Conservation (phyloP, 2,113 vertebrate species). For the Gallinago media region DNA sequence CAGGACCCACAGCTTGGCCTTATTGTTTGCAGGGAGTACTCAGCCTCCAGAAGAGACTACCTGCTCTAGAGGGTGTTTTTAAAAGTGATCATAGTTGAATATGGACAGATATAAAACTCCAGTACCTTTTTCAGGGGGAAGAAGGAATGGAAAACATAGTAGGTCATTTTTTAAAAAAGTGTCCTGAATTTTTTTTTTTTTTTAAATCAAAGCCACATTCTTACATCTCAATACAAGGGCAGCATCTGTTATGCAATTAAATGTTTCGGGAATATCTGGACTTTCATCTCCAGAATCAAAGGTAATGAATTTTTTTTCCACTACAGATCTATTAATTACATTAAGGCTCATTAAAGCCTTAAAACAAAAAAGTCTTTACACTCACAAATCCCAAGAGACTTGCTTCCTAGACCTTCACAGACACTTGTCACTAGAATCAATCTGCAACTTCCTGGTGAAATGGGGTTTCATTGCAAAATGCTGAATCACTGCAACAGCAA, state of each 20-base stretch:
- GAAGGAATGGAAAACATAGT: not conserved
- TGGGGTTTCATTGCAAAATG: not conserved
- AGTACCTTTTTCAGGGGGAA: not conserved
- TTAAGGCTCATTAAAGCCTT: slow-evolving; percentile 11
- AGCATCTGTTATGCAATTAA: not conserved
- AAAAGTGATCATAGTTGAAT: not conserved
- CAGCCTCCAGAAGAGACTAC: not conserved
- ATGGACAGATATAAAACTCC: not conserved
- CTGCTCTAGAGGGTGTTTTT: not conserved
- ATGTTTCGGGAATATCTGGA: not conserved
- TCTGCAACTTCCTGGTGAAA: not conserved
- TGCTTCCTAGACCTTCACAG: not conserved
- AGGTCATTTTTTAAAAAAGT: not conserved
- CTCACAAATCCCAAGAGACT: not conserved
- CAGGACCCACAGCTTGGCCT: not conserved
- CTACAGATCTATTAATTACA: slow-evolving; percentile 12
- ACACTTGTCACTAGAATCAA: not conserved
- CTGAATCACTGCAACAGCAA: not conserved
- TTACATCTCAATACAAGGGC: not conserved
- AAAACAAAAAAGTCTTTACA: not conserved
- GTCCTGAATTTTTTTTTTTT: not conserved
- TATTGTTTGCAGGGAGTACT: not conserved
- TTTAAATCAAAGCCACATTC: not conserved
- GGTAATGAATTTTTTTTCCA: not conserved
- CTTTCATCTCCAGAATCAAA: slow-evolving; percentile 52